Percentiles rank a stretch among this genome's conserved stretches.
Evolutionary conservation across 2,113 vertebrate species (phyloP).

Genomic region (Hippocampus guttulatus): DNA sequence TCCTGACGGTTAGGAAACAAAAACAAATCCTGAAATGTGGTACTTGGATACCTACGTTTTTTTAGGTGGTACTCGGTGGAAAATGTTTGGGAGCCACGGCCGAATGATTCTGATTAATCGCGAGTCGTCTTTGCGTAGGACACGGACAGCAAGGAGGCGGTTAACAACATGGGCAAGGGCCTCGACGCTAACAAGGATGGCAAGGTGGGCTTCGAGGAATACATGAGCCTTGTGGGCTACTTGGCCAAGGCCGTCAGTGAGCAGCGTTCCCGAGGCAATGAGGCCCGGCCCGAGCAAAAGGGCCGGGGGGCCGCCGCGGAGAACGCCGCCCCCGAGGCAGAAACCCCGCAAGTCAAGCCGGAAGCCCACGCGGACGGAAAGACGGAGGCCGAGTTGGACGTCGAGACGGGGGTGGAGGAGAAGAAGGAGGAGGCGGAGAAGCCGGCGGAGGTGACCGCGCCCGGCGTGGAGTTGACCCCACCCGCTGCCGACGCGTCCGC

Average conservation of each 20-base stretch:
- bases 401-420: constrained; percentile 16
- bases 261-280: constrained; percentile 36
- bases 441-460: neutral
- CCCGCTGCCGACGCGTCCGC: neutral
- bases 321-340: constrained; percentile 21
- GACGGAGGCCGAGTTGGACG: constrained; percentile 26
- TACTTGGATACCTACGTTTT: no score
- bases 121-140: constrained; percentile 41
- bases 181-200: constrained; percentile 70
- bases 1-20: constrained; percentile 67
- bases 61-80: no score
- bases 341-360: constrained; percentile 25
- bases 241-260: constrained; percentile 61
- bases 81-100: no score
- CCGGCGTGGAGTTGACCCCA: neutral
- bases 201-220: constrained; percentile 73
- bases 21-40: neutral
- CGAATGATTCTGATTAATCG: neutral
- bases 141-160: constrained; percentile 63
- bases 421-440: constrained; percentile 29
- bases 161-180: constrained; percentile 63
- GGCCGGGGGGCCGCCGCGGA: constrained; percentile 28
- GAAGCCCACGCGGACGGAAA: constrained; percentile 24
- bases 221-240: constrained; percentile 73
- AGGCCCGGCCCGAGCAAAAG: constrained; percentile 39